These are phyloP conservation scores for Apis cerana DNA, from an alignment of 1,140 invertebrate species.

Conservation along the genomic window DNA sequence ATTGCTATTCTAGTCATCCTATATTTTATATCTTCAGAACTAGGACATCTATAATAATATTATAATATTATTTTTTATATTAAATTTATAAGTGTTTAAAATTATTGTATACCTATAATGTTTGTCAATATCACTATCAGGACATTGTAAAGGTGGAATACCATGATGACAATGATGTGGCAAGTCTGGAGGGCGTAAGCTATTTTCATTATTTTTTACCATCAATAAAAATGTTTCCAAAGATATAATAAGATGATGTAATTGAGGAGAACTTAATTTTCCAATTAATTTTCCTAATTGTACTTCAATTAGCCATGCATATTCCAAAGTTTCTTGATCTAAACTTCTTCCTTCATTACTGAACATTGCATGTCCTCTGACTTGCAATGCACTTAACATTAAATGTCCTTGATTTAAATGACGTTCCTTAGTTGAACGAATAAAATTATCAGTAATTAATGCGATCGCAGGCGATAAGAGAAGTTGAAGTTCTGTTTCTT, in stretches of 20 bases:
- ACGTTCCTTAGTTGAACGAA: conserved; percentile 85
- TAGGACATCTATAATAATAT: conserved; percentile 85
- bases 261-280: conserved; percentile 89
- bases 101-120: conserved; percentile 82
- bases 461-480: conserved; percentile 94
- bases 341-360: conserved; percentile 93
- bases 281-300: conserved; percentile 92
- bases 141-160: conserved; percentile 88
- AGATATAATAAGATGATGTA: conserved; percentile 92
- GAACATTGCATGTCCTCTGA: conserved; percentile 98
- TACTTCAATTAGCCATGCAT: conserved; percentile 95
- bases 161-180: conserved; percentile 93
- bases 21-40: conserved; percentile 96
- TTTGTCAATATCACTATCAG: conserved; percentile 86
- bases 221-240: conserved; percentile 94
- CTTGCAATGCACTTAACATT: conserved; percentile 93
- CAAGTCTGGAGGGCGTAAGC: conserved; percentile 87
- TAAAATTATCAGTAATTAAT: conserved; percentile 87
- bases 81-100: background rate
- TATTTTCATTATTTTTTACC: conserved; percentile 94
- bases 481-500: conserved; percentile 95
- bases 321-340: conserved; percentile 97
- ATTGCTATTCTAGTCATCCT: conserved; percentile 94
- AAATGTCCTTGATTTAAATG: conserved; percentile 94
- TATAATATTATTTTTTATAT: background rate